Percentiles rank a stretch among this genome's conserved stretches.
Evolutionary conservation across 2,888 invertebrate species (phyloP).

Genomic region (Isoperla grammatica): DNA sequence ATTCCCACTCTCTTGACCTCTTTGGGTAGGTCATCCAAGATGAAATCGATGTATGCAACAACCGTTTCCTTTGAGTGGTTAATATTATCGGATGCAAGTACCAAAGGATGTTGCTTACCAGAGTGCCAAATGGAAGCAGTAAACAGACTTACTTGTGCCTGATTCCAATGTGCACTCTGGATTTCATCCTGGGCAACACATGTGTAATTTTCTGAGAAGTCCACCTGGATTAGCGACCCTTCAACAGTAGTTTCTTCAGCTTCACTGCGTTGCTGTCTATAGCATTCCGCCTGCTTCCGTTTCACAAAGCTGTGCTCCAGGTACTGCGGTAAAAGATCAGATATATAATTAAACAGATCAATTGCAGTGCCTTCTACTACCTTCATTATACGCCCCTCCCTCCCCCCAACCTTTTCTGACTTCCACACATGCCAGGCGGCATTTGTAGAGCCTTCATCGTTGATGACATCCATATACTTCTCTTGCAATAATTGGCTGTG

Average conservation of each 20-base stretch:
- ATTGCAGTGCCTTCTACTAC: not conserved
- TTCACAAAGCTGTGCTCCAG: not conserved
- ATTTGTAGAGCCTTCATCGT: not conserved
- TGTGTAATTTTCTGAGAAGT: constrained; percentile 16
- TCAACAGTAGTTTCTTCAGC: not conserved
- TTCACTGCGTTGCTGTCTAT: not conserved
- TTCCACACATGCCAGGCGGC: constrained; percentile 5
- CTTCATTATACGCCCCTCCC: too few relatives aligned
- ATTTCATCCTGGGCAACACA: constrained; percentile 15
- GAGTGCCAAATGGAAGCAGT: not conserved
- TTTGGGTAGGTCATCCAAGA: constrained; percentile 5
- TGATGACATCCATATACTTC: not conserved
- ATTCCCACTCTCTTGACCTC: constrained; percentile 3
- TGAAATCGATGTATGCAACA: not conserved
- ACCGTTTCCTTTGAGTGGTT: constrained; percentile 6
- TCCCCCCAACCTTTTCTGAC: not conserved
- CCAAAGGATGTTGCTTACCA: not conserved
- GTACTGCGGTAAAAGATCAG: not conserved
- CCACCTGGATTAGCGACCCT: constrained; percentile 4
- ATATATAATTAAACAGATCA: not conserved
- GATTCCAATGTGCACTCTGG: constrained; percentile 14
- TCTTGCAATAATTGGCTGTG: too few relatives aligned
- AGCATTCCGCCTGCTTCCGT: not conserved
- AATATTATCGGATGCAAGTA: constrained; percentile 1
- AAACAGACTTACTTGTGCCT: constrained; percentile 11